These are phyloP conservation scores for Arenaria interpres DNA, from an alignment of 2,113 vertebrate species.

Conservation along the genomic window DNA sequence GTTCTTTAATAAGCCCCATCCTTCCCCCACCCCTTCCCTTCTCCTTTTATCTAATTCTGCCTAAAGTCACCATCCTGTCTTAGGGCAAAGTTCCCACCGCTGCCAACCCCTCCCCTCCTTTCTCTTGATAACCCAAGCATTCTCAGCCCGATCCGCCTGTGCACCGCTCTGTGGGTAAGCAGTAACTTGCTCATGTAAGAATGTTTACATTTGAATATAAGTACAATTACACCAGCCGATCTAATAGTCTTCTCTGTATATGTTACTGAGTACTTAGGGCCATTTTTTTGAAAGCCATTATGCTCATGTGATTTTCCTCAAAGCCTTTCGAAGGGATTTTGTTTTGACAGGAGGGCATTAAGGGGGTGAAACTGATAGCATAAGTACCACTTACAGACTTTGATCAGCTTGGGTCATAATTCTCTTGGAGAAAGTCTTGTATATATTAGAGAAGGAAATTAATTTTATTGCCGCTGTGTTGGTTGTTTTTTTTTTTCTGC, in stretches of 20 bases:
- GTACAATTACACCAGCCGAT: conserved; percentile 77
- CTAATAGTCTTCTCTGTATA: conserved; percentile 86
- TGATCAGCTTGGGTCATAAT: conserved; percentile 83
- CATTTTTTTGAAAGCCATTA: conserved; percentile 78
- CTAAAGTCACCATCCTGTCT: background rate
- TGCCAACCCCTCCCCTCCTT: background rate
- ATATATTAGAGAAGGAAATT: conserved; percentile 85
- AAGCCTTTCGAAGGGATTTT: conserved; percentile 83
- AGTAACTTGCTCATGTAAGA: conserved; percentile 74
- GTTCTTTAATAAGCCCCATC: background rate
- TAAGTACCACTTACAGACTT: conserved; percentile 84
- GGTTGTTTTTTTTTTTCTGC: background rate
- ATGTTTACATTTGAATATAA: conserved; percentile 82
- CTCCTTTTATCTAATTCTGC: background rate
- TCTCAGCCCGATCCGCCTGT: background rate
- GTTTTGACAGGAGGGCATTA: conserved; percentile 89
- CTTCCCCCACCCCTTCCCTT: background rate
- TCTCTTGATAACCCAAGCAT: background rate
- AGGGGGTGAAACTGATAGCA: conserved; percentile 85
- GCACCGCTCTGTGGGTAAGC: conserved; percentile 8
- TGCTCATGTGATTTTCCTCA: conserved; percentile 80
- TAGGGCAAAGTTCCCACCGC: background rate
- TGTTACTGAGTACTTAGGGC: conserved; percentile 80
- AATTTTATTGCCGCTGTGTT: conserved; percentile 80
- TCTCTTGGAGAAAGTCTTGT: conserved; percentile 84